These are phyloP conservation scores for Grammomys dolichurus DNA, from an alignment of 2,113 vertebrate species.

Conservation along the genomic window DNA sequence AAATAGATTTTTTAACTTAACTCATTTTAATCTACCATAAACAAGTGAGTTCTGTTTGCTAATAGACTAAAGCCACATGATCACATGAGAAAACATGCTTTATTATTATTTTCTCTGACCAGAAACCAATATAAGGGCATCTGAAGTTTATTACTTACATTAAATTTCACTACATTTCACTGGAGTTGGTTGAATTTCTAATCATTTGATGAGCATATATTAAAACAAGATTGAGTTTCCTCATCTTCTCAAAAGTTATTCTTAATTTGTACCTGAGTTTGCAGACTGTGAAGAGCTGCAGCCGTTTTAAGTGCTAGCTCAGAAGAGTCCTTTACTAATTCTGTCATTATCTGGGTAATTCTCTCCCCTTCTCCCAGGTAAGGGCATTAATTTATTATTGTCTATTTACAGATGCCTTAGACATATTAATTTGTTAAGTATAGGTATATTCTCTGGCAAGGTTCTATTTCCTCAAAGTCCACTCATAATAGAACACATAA, in stretches of 20 bases:
- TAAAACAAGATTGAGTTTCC: neutral
- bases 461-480: neutral
- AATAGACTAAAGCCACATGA: neutral
- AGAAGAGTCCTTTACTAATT: neutral
- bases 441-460: neutral
- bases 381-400: neutral
- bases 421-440: neutral
- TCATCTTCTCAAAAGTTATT: neutral
- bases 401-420: neutral
- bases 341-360: neutral
- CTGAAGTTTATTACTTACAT: neutral
- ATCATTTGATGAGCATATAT: neutral
- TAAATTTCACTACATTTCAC: neutral
- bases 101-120: neutral
- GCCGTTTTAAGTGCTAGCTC: neutral
- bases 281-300: neutral
- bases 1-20: conserved; percentile 17
- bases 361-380: neutral
- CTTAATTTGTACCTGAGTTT: neutral
- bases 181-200: neutral
- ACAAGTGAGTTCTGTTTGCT: neutral
- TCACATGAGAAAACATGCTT: neutral
- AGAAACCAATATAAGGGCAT: neutral
- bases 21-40: neutral
- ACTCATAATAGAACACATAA: neutral